Evolutionary conservation across 2,888 invertebrate species (phyloP), one percentile per base, ranked within the genome.

Genomic region (Oligia latruncula): DNA sequence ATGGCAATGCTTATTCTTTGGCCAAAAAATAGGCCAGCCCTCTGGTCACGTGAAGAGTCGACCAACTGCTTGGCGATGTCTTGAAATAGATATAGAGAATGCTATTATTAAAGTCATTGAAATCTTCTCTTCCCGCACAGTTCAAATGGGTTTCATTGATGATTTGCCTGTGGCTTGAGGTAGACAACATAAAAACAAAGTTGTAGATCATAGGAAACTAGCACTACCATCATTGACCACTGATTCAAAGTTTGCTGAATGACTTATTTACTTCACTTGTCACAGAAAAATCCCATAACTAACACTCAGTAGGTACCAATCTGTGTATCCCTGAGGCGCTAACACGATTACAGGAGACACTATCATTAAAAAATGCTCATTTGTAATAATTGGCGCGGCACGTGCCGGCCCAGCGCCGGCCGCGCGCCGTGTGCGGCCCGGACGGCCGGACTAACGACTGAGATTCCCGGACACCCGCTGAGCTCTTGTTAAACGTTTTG

Each of bases 381-480:
- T 92, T 91, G 89, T 78, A 62, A 77, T 90, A 90, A 90, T 90
- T 68, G 84, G 73, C 78, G 78, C 64, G 78, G 81, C 89, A 87
- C 86, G 88, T 88, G 87, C 76, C 86, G 86, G 74, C 23, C 79
- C 60, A n/a, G 71, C 73, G 81, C 62, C 85, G 82, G 81, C 85
- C 88, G 83, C 77, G 84, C 87, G 84, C 84, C 89, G 82, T 86
- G 85, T 84, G 87, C 74, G 88, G 73, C 77, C 80, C 85, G 85
- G 83, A 82, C 85, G 71, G 84, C 70, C 79, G 80, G 78, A 70
- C 82, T 95, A 95, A 95, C 94, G 94, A 95, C 92, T 75, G 74
- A 80, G 78, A 85, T 93, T 95, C 95, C 92, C 94, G 93, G 90
- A 90, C 93, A 90, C 95, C 94, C 94, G 94, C 94, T 90, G 95